Percentiles rank a stretch among this genome's conserved stretches.
phyloP scores from a whole-genome alignment of 1,140 invertebrate genomes.

The Drosophila sp. region DNA sequence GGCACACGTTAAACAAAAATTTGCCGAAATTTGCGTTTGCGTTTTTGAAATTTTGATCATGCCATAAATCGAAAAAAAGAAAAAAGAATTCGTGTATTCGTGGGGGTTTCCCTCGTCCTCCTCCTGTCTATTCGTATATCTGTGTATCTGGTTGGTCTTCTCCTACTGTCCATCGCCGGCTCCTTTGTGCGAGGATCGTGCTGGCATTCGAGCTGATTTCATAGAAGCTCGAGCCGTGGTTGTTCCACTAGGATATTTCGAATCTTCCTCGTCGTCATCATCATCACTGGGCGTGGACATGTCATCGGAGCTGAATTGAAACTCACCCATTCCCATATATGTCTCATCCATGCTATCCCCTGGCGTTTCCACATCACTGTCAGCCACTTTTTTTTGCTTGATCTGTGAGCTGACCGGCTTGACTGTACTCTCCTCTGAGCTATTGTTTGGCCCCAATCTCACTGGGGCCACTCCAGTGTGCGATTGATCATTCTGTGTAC shows the following conservation, averaged over 20 bases:
- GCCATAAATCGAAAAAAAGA: conserved; percentile 22
- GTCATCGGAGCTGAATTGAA: conserved; percentile 65
- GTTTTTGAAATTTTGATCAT: conserved; percentile 17
- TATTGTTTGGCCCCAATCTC: neutral
- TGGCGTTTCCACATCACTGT: conserved; percentile 46
- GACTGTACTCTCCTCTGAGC: neutral
- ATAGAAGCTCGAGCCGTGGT: conserved; percentile 36
- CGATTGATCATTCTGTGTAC: conserved; percentile 40
- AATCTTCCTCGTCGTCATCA: conserved; percentile 20
- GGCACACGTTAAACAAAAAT: neutral
- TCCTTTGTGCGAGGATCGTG: conserved; percentile 40
- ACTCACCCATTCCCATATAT: conserved; percentile 58
- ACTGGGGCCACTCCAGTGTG: no score
- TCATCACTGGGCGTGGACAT: conserved; percentile 64
- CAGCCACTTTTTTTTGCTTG: conserved; percentile 6
- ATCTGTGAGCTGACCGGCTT: conserved; percentile 15
- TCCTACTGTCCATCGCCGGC: conserved; percentile 65
- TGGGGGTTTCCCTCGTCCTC: neutral
- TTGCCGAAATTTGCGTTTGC: neutral
- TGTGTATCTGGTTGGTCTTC: neutral
- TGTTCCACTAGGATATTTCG: conserved; percentile 37
- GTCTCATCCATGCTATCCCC: conserved; percentile 61
- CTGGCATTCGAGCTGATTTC: conserved; percentile 9
- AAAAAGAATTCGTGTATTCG: neutral
- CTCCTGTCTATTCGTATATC: conserved; percentile 9